Evolutionary conservation across 2,797 vertebrate species (phyloP), one percentile per base, ranked within the genome.

Genomic region (Xenentodon cancila): DNA sequence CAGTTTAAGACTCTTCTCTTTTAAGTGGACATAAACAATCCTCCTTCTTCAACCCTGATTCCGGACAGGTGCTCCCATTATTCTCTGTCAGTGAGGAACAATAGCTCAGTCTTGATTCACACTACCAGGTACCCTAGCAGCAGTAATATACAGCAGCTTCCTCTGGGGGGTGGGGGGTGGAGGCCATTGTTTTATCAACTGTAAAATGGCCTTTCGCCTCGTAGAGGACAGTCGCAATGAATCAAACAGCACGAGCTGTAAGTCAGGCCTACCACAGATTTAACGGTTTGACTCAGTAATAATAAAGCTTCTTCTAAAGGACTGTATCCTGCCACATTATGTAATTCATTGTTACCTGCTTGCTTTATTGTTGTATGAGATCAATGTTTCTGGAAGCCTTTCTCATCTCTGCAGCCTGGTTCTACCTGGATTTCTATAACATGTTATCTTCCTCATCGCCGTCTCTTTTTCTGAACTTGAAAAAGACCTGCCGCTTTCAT

Each of bases 91-190:
- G 53, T 45, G 53, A 46, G 42, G 53, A 57, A 54, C 73, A 84
- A 83, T 76, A 68, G 69, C 17, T 46, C 27, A 44, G 44, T 55
- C 59, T 64, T 82, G 75, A 87, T 85, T 81, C 82, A 84, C 64
- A 60, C 42, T 40, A 40, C 50, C 45, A 54, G 57, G 42, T 73
- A 47, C 62, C 65, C 64, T 80, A 77, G 77, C 76, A 79, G 69
- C 59, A 37, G 56, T 75, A 73, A 78, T 56, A 68, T 67, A 80
- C 67, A 75, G 50, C 52, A 66, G 74, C 68, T 79, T 87, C 76
- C 58, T 82, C 53, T 53, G 42, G 56, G 47, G 20, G 37, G 13
- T 5, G 7, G 27, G 44, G 25, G 5, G 81, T 75, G 59, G 65
- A 80, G 61, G 50, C 55, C 57, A 48, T 63, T 86, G 77, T 79